These are phyloP conservation scores for Pseudotriccus pelzelni DNA, from an alignment of 2,797 vertebrate species.

Conservation along the genomic window DNA sequence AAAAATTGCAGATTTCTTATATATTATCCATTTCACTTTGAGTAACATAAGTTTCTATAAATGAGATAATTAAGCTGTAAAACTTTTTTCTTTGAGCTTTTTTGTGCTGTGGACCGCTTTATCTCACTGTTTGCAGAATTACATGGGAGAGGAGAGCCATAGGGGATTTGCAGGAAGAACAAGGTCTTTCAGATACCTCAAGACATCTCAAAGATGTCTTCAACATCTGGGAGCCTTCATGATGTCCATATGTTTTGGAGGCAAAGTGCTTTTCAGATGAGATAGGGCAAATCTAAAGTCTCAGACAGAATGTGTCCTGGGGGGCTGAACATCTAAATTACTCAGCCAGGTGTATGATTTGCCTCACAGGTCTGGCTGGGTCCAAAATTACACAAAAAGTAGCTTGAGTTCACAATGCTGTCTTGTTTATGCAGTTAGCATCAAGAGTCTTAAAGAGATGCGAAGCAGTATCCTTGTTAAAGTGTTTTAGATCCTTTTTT, in stretches of 20 bases:
- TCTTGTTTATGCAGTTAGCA: background rate
- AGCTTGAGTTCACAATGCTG: background rate
- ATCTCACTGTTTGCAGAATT: background rate
- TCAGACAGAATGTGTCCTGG: background rate
- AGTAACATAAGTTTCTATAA: background rate
- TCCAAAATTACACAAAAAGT: background rate
- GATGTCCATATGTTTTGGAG: background rate
- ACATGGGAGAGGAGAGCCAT: background rate
- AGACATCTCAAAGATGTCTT: background rate
- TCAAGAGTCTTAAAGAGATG: background rate
- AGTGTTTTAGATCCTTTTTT: background rate
- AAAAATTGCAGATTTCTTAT: background rate
- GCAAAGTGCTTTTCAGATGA: background rate
- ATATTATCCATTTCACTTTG: background rate
- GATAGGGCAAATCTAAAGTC: background rate
- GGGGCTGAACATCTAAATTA: background rate
- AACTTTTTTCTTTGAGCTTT: background rate
- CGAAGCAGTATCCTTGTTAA: background rate
- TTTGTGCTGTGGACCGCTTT: background rate
- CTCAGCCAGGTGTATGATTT: background rate
- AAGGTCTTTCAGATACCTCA: background rate
- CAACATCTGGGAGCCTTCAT: rapidly evolving
- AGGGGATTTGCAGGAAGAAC: background rate
- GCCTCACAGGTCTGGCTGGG: background rate
- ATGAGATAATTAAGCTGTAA: background rate